Evolutionary conservation across 2,888 invertebrate species (phyloP).

Genomic region (Pomacea canaliculata): DNA sequence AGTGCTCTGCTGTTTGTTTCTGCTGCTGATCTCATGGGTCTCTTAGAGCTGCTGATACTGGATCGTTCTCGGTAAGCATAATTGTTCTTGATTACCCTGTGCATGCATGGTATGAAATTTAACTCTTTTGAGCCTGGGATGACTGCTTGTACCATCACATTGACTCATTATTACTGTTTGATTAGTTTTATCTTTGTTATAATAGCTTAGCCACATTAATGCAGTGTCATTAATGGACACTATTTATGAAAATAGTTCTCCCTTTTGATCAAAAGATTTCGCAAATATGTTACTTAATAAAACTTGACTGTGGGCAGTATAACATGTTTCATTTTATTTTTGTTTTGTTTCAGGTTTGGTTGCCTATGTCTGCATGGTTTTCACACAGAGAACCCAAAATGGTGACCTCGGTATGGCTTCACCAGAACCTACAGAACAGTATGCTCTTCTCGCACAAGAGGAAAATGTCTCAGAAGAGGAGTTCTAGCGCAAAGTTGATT

Average conservation of each 20-base stretch:
- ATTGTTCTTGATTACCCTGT: neutral
- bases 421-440: neutral
- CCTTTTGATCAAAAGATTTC: too few relatives aligned
- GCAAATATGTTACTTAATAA: too few relatives aligned
- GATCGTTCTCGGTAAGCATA: constrained; percentile 35
- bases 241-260: too few relatives aligned
- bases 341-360: constrained; percentile 10
- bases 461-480: constrained; percentile 9
- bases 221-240: too few relatives aligned
- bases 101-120: too few relatives aligned
- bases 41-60: constrained; percentile 37
- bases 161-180: too few relatives aligned
- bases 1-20: constrained; percentile 60
- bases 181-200: too few relatives aligned
- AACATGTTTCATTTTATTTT: neutral
- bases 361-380: constrained; percentile 11
- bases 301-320: too few relatives aligned
- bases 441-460: neutral
- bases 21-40: constrained; percentile 36
- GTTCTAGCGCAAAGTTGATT: too few relatives aligned
- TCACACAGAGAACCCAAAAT: constrained; percentile 1
- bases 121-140: too few relatives aligned
- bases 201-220: too few relatives aligned
- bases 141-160: too few relatives aligned
- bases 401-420: neutral